These are phyloP conservation scores for Geophilus truncorum DNA, from an alignment of 2,888 invertebrate genomes.

Conservation along the genomic window DNA sequence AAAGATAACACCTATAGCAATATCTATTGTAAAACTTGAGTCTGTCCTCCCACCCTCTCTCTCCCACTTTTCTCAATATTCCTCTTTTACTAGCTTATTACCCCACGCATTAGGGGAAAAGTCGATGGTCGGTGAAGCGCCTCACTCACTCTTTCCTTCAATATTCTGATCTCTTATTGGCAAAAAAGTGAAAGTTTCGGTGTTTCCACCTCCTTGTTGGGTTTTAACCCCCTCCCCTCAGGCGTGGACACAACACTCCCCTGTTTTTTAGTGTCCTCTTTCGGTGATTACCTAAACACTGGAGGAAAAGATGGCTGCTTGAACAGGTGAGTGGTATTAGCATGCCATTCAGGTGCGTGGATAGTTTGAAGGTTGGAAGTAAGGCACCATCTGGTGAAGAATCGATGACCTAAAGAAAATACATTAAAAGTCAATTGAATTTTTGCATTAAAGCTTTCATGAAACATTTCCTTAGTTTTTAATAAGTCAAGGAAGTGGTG, in stretches of 20 bases:
- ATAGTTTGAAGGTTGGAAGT: neutral
- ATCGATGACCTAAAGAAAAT: slow-evolving; percentile 18
- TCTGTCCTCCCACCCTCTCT: neutral
- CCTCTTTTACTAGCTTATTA: neutral
- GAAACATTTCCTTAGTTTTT: neutral
- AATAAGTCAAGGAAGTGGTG: neutral
- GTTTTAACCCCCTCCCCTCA: neutral
- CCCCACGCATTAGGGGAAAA: slow-evolving; percentile 17
- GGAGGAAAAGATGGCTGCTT: neutral
- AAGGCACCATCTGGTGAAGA: slow-evolving; percentile 6
- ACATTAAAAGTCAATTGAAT: neutral
- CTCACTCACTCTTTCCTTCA: neutral
- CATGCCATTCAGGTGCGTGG: neutral
- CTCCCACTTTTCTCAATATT: neutral
- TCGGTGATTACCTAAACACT: slow-evolving; percentile 13
- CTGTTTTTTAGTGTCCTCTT: slow-evolving; percentile 25
- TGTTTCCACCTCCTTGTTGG: neutral
- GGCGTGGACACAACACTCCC: neutral
- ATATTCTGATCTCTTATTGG: neutral
- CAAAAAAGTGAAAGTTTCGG: slow-evolving; percentile 23
- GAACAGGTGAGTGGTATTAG: neutral
- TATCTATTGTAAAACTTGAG: neutral
- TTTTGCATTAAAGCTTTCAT: neutral
- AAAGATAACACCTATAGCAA: slow-evolving; percentile 29
- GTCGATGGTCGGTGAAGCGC: neutral